Conservation (phyloP, 2,113 vertebrate genomes). For the Erythrolamprus reginae region DNA sequence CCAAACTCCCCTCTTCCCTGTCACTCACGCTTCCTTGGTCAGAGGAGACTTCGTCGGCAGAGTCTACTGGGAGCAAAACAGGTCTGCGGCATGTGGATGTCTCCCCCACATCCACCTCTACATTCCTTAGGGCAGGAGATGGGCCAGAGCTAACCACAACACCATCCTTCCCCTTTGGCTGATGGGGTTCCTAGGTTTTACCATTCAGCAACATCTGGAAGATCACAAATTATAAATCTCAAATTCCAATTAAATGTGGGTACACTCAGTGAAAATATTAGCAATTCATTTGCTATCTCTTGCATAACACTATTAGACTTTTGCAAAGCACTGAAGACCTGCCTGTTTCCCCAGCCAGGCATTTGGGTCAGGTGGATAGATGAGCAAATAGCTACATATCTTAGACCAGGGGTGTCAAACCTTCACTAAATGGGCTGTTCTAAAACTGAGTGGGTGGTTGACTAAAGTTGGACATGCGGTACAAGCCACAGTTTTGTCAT, state of each 20-base stretch:
- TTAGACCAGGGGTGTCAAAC: not conserved
- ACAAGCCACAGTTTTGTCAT: not conserved
- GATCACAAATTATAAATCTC: not conserved
- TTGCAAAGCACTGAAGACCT: not conserved
- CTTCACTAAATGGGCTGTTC: no score
- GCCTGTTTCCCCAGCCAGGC: not conserved
- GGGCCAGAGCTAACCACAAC: no score
- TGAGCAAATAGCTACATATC: not conserved
- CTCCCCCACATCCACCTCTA: no score
- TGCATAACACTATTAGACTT: not conserved
- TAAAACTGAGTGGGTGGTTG: not conserved
- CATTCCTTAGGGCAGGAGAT: no score
- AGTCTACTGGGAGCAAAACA: no score
- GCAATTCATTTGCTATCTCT: not conserved
- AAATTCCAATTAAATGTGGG: not conserved
- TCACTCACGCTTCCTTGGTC: no score
- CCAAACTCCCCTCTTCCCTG: no score
- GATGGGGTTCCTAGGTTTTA: not conserved
- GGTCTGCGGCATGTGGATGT: no score
- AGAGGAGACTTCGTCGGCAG: no score
- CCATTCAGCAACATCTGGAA: not conserved
- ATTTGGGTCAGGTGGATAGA: not conserved
- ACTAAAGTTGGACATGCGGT: not conserved
- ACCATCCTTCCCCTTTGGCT: not conserved
- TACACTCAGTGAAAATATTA: not conserved